phyloP scores from a whole-genome alignment of 1,140 invertebrate species.

The Frieseomelitta varia region DNA sequence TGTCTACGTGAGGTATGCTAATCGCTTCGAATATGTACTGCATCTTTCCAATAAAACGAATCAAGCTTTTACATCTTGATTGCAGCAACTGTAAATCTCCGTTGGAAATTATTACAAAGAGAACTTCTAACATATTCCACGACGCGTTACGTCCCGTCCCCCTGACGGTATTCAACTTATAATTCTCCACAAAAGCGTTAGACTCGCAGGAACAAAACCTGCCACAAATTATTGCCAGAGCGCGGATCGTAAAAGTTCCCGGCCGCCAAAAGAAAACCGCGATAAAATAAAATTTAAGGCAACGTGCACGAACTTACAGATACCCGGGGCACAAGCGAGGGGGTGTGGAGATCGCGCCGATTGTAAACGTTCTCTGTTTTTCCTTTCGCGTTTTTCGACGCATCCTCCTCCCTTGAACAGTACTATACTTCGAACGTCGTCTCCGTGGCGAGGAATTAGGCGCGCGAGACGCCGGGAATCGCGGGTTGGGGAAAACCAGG shows the following conservation, averaged over 20 bases:
- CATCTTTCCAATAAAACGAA: too few relatives aligned
- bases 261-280: background rate
- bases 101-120: too few relatives aligned
- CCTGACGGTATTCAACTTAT: background rate
- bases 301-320: background rate
- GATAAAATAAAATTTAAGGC: slow-evolving; percentile 32
- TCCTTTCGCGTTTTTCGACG: background rate
- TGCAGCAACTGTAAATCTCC: background rate
- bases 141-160: background rate
- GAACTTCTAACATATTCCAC: background rate
- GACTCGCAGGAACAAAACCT: background rate
- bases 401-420: background rate
- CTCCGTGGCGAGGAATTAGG: slow-evolving; percentile 29
- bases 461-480: background rate
- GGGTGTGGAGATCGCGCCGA: background rate
- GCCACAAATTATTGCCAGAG: background rate
- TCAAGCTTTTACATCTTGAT: background rate
- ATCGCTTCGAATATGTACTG: too few relatives aligned
- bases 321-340: too few relatives aligned
- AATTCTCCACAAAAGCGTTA: too few relatives aligned
- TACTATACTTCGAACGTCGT: background rate
- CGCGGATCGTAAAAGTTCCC: slow-evolving; percentile 13
- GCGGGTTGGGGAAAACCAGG: background rate
- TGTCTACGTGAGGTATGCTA: too few relatives aligned
- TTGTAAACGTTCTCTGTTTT: background rate